Evolutionary conservation across 2,888 invertebrate species (phyloP).

Genomic region (Dyspetes luteomarginatus): DNA sequence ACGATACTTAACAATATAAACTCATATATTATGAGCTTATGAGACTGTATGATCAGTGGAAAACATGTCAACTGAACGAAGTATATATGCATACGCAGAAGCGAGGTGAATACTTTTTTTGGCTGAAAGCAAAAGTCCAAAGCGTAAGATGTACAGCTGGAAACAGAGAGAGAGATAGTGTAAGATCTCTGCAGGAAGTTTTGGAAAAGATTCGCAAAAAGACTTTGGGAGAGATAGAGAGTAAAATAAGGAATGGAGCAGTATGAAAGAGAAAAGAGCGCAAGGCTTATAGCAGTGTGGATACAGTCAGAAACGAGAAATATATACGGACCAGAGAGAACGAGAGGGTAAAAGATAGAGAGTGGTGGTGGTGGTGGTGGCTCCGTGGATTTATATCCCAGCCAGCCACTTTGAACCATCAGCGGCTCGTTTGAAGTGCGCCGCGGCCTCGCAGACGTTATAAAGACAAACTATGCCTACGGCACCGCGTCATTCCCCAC

Average conservation of each 20-base stretch:
- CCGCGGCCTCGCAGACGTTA: conserved; percentile 82
- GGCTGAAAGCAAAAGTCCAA: conserved; percentile 1
- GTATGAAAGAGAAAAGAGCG: conserved; percentile 43
- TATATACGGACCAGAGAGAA: conserved; percentile 49
- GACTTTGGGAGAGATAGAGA: conserved; percentile 44
- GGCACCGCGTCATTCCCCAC: conserved; percentile 82
- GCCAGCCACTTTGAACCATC: conserved; percentile 83
- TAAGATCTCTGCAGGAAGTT: conserved; percentile 39
- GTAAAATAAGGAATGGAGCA: conserved; percentile 43
- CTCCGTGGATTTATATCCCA: conserved; percentile 82
- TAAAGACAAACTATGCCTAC: conserved; percentile 83
- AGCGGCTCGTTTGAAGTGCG: conserved; percentile 83
- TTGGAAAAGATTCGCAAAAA: conserved; percentile 38
- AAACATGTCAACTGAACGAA: neutral
- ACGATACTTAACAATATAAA: no score
- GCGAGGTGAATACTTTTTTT: neutral
- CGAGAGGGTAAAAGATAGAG: conserved; percentile 60
- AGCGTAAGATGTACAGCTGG: conserved; percentile 15
- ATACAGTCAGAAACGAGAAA: conserved; percentile 38
- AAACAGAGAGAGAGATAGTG: conserved; percentile 32
- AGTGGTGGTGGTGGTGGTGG: conserved; percentile 73
- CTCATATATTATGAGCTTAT: no score
- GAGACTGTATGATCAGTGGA: neutral
- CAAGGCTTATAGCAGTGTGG: conserved; percentile 41
- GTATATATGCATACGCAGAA: no score